These are phyloP conservation scores for Nautilus pompilius DNA, from an alignment of 1,140 invertebrate genomes.

Conservation along the genomic window DNA sequence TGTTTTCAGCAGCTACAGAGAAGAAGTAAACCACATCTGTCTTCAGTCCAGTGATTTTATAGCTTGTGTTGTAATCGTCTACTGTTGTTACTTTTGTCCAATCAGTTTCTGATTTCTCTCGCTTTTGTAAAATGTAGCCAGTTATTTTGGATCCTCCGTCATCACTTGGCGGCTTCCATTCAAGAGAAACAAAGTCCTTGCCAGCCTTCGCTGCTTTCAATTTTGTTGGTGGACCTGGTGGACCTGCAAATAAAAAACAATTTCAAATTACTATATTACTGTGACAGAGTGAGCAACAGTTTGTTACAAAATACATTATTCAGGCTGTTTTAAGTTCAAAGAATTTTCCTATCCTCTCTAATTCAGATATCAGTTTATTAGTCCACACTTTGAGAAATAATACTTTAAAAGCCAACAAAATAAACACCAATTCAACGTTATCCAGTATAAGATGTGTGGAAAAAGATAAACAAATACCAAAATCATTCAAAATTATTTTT, in stretches of 20 bases:
- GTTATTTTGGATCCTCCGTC: conserved; percentile 1
- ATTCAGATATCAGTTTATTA: background rate
- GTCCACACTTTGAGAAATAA: conserved; percentile 1
- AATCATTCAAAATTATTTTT: too few species aligned
- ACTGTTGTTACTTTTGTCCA: conserved; percentile 55
- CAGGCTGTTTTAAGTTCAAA: too few species aligned
- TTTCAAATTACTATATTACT: too few species aligned
- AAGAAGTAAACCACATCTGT: conserved; percentile 94
- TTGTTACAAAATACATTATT: too few species aligned
- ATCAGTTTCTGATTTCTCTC: conserved; percentile 23
- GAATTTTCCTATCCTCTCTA: too few species aligned
- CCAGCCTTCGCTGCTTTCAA: conserved; percentile 88
- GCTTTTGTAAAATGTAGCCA: conserved; percentile 61
- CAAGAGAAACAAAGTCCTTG: conserved; percentile 84
- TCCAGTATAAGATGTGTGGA: background rate
- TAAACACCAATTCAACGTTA: background rate
- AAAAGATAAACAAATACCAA: too few species aligned
- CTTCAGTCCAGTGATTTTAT: conserved; percentile 76
- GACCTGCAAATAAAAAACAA: conserved; percentile 65
- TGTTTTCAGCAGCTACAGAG: conserved; percentile 93
- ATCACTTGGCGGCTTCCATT: conserved; percentile 84
- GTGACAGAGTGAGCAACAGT: too few species aligned
- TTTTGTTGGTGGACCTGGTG: conserved; percentile 59
- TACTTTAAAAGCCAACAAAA: background rate
- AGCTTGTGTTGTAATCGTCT: conserved; percentile 37